Base-by-base conservation (phyloP, 2,113 vertebrate species). In the Phalacrocorax pelagicus region DNA sequence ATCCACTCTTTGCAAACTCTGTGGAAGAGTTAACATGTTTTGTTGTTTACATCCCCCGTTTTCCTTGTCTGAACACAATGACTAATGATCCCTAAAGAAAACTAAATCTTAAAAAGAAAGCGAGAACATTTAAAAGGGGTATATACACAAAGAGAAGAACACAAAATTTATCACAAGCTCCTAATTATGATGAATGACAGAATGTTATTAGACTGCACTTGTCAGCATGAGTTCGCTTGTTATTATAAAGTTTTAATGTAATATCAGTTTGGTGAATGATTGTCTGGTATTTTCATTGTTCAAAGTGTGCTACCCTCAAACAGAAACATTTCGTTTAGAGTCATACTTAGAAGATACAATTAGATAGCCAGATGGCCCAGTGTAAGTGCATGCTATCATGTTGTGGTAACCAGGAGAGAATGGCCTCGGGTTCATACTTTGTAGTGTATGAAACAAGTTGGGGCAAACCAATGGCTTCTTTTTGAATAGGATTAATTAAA, bases 221-320 rank as follows among this genome's bases (percentile, higher is more conserved):
- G 82, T 92, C 89, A 95, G 92, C 75, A 15, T 69, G 90, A 88
- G 14, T 85, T 92, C 74, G 67, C 88, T 88, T 88, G 61, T 95
- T 66, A 44, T 72, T 67, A 84, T 80, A 29, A 71, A 82, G 46
- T 59, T 75, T 85, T 94, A 73, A 54, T 95, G 78, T 70, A 78
- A 66, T 72, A 66, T 29, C 59, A 81, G 19, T 70, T 87, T 58
- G 61, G 62, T 90, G 88, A 90, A 65, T 74, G 59, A 94, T 94
- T 44, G 67, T 79, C 36, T 92, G 59, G 30, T 30, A 40, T 52
- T 96, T 93, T 44, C 40, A 66, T 54, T 87, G 49, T 54, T 97
- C 79, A 91, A 87, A 66, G 72, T 13, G 47, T 34, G 49, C 67
- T 85, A 30, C 80, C 69, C 63, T 82, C 44, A 73, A 69, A 87